A percentile compares a stretch with the other conserved stretches of the same genome.
Conservation (phyloP, 2,888 invertebrate species). For the Caenorhabditis virilis region DNA sequence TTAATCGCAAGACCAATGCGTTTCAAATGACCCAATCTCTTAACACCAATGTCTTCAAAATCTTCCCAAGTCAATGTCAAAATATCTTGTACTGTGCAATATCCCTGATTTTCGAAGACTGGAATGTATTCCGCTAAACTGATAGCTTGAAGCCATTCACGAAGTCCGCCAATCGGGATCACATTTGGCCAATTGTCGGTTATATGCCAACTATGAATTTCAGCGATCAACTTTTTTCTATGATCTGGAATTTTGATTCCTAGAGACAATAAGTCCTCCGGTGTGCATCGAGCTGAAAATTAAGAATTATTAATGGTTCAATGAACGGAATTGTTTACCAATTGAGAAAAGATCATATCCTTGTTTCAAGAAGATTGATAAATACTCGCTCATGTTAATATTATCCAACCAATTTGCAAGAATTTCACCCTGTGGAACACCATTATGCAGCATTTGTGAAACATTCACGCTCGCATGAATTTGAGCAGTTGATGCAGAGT, state of each 20-base stretch:
- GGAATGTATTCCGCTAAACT: constrained; percentile 90
- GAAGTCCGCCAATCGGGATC: constrained; percentile 41
- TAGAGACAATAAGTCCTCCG: constrained; percentile 80
- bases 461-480: constrained; percentile 67
- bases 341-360: constrained; percentile 97
- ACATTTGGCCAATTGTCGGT: constrained; percentile 54
- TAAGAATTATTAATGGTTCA: not conserved
- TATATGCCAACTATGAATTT: constrained; percentile 77
- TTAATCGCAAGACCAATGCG: constrained; percentile 95
- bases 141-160: constrained; percentile 88
- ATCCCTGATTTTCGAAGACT: constrained; percentile 88
- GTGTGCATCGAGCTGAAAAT: constrained; percentile 86
- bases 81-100: constrained; percentile 86
- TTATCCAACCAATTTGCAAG: constrained; percentile 90
- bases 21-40: constrained; percentile 87
- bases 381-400: constrained; percentile 91
- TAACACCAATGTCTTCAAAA: constrained; percentile 86
- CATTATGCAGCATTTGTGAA: constrained; percentile 74
- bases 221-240: constrained; percentile 90
- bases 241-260: constrained; percentile 95
- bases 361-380: constrained; percentile 84
- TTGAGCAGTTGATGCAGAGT: constrained; percentile 20
- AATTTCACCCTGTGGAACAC: constrained; percentile 85
- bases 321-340: constrained; percentile 28
- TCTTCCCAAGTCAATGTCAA: constrained; percentile 97